phyloP scores from a whole-genome alignment of 2,888 invertebrate species.

The Liposcelis brunnea region DNA sequence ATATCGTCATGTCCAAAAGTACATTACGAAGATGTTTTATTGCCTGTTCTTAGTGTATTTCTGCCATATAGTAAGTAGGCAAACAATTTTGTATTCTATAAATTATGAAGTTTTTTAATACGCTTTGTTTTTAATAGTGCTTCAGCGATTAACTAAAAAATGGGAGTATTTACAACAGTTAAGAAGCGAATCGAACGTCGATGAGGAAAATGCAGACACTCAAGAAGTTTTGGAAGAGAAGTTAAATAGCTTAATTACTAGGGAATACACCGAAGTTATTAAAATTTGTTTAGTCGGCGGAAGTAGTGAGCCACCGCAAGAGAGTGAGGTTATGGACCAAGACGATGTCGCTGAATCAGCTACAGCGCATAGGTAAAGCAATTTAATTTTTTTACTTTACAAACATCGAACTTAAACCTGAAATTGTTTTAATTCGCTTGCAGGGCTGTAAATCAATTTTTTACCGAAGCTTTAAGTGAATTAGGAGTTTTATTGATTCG shows the following conservation, averaged over 20 bases:
- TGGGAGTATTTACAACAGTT: slow-evolving; percentile 66
- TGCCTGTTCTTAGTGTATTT: slow-evolving; percentile 62
- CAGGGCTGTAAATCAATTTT: slow-evolving; percentile 2
- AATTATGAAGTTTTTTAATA: too few relatives aligned
- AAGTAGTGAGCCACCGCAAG: slow-evolving; percentile 25
- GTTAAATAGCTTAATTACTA: slow-evolving; percentile 65
- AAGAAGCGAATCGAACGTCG: slow-evolving; percentile 57
- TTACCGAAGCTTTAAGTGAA: slow-evolving; percentile 59
- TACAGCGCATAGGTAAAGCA: too few relatives aligned
- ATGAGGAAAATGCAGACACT: slow-evolving; percentile 57
- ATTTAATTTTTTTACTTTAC: too few relatives aligned
- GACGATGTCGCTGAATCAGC: slow-evolving; percentile 35
- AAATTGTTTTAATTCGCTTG: neutral
- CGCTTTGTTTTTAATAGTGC: slow-evolving; percentile 26
- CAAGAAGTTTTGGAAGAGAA: slow-evolving; percentile 71
- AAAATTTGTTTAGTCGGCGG: slow-evolving; percentile 61
- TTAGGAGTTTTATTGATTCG: slow-evolving; percentile 57
- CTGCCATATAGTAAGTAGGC: slow-evolving; percentile 55
- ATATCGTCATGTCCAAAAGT: slow-evolving; percentile 72
- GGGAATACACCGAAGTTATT: slow-evolving; percentile 74
- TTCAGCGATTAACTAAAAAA: slow-evolving; percentile 45
- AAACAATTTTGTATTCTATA: slow-evolving; percentile 6
- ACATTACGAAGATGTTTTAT: slow-evolving; percentile 53
- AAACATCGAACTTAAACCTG: too few relatives aligned
- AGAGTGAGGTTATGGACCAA: slow-evolving; percentile 40